Conservation (phyloP, 2,797 vertebrate species). For the Pseudochirops corinnae region DNA sequence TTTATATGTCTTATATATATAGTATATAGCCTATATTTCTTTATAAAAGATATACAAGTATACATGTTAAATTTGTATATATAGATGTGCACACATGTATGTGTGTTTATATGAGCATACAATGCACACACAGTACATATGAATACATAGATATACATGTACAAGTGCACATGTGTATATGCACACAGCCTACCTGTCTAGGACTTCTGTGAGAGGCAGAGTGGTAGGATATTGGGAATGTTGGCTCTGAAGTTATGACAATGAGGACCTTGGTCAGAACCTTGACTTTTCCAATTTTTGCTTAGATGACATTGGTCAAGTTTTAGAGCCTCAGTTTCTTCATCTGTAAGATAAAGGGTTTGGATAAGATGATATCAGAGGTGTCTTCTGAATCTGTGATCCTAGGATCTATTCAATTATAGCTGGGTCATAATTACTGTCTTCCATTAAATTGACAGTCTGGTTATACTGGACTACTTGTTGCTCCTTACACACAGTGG, state of each 20-base stretch:
- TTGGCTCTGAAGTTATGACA: neutral
- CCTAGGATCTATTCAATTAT: neutral
- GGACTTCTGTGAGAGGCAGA: neutral
- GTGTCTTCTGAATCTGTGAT: neutral
- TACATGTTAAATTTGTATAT: neutral
- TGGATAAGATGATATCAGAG: neutral
- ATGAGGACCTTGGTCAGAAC: neutral
- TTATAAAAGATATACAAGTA: neutral
- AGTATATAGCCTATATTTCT: neutral
- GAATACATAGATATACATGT: neutral
- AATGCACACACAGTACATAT: neutral
- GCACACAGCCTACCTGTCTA: neutral
- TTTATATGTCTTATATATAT: neutral
- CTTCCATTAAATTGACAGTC: neutral
- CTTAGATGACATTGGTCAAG: neutral
- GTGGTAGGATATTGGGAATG: neutral
- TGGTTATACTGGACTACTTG: neutral
- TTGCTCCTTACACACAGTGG: neutral
- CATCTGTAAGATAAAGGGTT: neutral
- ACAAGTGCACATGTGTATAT: neutral
- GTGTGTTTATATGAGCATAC: neutral
- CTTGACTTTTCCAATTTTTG: neutral
- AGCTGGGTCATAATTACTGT: neutral
- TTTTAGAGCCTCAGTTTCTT: neutral
- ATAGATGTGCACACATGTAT: neutral